Conservation (phyloP, 2,113 vertebrate genomes). For the Entomyzon cyanotis region DNA sequence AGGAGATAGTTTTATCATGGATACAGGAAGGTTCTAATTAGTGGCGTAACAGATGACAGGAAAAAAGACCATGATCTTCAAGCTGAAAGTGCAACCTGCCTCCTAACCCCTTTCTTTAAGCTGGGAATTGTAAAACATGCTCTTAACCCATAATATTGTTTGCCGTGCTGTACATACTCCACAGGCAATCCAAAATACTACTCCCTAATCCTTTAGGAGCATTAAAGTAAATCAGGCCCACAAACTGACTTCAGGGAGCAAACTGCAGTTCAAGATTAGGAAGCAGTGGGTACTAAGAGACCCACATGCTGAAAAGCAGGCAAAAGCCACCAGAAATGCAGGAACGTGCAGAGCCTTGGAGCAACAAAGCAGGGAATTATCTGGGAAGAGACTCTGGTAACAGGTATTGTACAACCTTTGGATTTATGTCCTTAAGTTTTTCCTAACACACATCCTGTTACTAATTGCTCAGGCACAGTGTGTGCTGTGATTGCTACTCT, state of each 20-base stretch:
- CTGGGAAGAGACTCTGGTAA: neutral
- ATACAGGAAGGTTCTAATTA: neutral
- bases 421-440: neutral
- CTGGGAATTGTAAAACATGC: neutral
- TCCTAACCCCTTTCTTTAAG: neutral
- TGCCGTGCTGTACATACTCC: too few relatives aligned
- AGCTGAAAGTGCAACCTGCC: neutral
- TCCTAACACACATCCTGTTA: neutral
- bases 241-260: neutral
- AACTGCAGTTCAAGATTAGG: neutral
- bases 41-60: neutral
- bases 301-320: accelerated
- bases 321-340: accelerated
- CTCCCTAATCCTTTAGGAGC: neutral
- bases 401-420: neutral
- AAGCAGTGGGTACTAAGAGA: neutral
- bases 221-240: neutral
- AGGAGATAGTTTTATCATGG: neutral
- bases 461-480: neutral
- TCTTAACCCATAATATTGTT: neutral
- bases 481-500: neutral
- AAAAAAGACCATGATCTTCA: neutral
- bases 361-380: neutral
- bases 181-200: neutral
- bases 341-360: accelerated